These are phyloP conservation scores for Musca domestica DNA, from an alignment of 1,140 invertebrate species.

Conservation along the genomic window DNA sequence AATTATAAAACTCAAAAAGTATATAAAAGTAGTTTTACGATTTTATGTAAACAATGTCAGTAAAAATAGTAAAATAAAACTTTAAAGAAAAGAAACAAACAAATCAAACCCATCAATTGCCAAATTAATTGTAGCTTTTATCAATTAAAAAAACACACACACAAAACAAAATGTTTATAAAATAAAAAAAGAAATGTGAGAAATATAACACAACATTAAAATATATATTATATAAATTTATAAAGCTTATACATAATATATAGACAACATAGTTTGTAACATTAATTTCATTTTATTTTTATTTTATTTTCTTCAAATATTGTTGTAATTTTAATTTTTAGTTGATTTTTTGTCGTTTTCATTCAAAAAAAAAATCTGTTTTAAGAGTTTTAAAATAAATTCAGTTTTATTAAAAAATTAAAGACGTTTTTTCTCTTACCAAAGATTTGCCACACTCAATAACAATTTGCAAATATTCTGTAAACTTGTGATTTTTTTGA, in stretches of 20 bases:
- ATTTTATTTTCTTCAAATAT: not conserved
- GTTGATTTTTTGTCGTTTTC: constrained; percentile 22
- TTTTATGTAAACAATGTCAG: constrained; percentile 6
- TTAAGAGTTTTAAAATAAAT: constrained; percentile 1
- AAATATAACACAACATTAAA: not conserved
- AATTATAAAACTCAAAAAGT: not conserved
- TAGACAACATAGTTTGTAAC: constrained; percentile 8
- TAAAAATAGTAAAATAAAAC: constrained; percentile 10
- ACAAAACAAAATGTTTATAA: constrained; percentile 31
- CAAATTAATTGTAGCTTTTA: constrained; percentile 54
- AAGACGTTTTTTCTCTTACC: not conserved
- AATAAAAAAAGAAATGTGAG: constrained; percentile 27
- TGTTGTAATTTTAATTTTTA: not conserved
- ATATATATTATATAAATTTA: constrained; percentile 13
- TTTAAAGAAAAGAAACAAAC: constrained; percentile 16
- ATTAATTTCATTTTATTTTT: not conserved
- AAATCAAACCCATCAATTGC: constrained; percentile 54
- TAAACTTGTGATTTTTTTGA: no score
- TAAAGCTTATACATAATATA: constrained; percentile 13
- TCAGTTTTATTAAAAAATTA: not conserved
- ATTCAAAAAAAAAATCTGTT: not conserved
- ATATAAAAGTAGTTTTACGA: constrained; percentile 10
- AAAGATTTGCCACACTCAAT: no score
- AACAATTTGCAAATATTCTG: no score
- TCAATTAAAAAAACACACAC: constrained; percentile 24